Evolutionary conservation across 2,888 invertebrate genomes (phyloP).

Genomic region (Lomographa bimaculata): DNA sequence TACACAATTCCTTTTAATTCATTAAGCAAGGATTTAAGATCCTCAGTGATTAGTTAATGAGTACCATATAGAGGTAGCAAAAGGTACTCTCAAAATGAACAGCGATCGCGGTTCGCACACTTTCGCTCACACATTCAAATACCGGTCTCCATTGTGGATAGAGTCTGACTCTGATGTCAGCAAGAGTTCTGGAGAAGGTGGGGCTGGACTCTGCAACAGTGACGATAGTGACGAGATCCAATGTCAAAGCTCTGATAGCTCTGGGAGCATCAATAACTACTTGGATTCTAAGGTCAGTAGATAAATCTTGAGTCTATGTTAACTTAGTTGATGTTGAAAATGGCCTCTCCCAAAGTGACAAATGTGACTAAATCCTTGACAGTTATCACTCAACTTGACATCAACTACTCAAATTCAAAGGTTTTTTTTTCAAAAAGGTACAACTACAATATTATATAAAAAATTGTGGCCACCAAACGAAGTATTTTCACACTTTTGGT

Average conservation of each 20-base stretch:
- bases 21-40: no score
- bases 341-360: no score
- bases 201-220: conserved; percentile 50
- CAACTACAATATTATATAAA: no score
- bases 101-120: conserved; percentile 57
- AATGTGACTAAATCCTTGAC: no score
- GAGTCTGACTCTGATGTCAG: conserved; percentile 73
- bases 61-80: no score
- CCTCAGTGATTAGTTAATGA: no score
- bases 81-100: conserved; percentile 46
- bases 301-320: neutral
- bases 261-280: conserved; percentile 75
- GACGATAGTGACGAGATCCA: conserved; percentile 61
- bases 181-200: conserved; percentile 45
- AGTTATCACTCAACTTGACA: conserved; percentile 61
- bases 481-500: no score
- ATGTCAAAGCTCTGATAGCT: conserved; percentile 55
- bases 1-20: no score
- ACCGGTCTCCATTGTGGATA: conserved; percentile 77
- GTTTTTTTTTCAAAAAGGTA: no score
- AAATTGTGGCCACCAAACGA: no score
- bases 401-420: conserved; percentile 76
- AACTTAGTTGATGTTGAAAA: no score
- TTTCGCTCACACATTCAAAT: conserved; percentile 75
- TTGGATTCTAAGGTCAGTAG: conserved; percentile 68